These are phyloP conservation scores for Neodiprion pinetum DNA, from an alignment of 1,140 invertebrate genomes.

Conservation along the genomic window DNA sequence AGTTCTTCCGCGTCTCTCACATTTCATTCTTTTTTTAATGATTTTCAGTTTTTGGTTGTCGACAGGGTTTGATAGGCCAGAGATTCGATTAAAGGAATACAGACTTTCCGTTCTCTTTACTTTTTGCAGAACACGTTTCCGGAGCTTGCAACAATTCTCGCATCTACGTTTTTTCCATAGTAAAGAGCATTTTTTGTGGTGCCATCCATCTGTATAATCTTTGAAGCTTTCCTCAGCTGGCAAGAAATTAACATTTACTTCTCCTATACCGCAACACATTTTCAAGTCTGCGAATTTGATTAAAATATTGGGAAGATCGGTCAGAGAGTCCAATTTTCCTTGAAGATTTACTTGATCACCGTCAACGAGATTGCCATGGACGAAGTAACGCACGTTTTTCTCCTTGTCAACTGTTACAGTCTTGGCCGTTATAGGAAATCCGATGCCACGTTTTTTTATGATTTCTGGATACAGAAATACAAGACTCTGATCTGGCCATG, in stretches of 20 bases:
- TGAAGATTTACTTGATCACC: background rate
- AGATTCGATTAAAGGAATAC: no score
- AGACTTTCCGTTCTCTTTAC: background rate
- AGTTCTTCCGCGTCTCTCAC: slow-evolving; percentile 10
- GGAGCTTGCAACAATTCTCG: slow-evolving; percentile 8
- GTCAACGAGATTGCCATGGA: slow-evolving; percentile 2
- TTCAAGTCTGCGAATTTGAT: slow-evolving; percentile 10
- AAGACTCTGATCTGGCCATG: slow-evolving; percentile 8
- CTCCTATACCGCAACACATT: slow-evolving; percentile 12
- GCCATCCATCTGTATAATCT: slow-evolving; percentile 15
- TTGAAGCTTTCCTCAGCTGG: slow-evolving; percentile 9
- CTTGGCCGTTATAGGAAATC: background rate
- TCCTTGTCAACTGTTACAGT: background rate
- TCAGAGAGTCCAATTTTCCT: background rate
- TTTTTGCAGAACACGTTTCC: slow-evolving; percentile 9
- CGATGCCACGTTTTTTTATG: background rate
- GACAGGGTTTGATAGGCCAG: background rate
- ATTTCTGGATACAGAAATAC: slow-evolving; percentile 3
- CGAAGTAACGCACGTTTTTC: slow-evolving; percentile 15
- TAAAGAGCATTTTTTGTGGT: slow-evolving; percentile 14
- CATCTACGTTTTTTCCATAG: slow-evolving; percentile 9
- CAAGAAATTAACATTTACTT: slow-evolving; percentile 4
- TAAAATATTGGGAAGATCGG: slow-evolving; percentile 5
- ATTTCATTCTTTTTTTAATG: background rate
- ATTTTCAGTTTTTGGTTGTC: background rate